Conservation (phyloP, 2,888 invertebrate genomes). For the Melanotus villosus region DNA sequence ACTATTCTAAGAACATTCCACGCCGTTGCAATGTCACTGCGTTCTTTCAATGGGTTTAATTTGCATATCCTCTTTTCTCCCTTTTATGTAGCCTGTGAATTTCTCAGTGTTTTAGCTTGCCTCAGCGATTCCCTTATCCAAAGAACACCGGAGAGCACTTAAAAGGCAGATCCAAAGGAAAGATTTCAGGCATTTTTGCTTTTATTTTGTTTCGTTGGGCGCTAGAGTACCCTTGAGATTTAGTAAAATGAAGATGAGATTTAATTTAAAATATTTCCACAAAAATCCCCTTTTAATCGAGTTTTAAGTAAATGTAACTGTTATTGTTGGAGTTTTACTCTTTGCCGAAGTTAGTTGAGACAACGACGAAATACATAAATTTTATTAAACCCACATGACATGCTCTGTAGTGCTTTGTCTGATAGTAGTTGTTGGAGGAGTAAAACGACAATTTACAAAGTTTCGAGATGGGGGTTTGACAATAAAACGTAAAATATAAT, state of each 20-base stretch:
- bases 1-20: neutral
- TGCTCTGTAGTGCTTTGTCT: neutral
- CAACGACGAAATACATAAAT: conserved; percentile 8
- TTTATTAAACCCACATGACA: conserved; percentile 2
- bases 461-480: conserved; percentile 5
- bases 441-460: conserved; percentile 12
- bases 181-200: conserved; percentile 28
- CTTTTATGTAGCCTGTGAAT: conserved; percentile 48
- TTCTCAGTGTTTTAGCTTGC: conserved; percentile 52
- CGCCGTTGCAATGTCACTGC: conserved; percentile 31
- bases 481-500: conserved; percentile 7
- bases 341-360: neutral
- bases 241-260: conserved; percentile 12
- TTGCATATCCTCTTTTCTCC: conserved; percentile 52
- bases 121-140: conserved; percentile 49
- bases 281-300: conserved; percentile 7
- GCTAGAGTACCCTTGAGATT: conserved; percentile 17
- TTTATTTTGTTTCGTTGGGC: conserved; percentile 29
- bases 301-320: conserved; percentile 17
- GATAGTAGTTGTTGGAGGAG: neutral
- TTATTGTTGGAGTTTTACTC: conserved; percentile 10
- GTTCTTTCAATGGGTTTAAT: conserved; percentile 46
- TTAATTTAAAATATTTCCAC: conserved; percentile 22
- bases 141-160: conserved; percentile 54
- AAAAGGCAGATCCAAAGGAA: conserved; percentile 45